Evolutionary conservation across 2,797 vertebrate species (phyloP).

Genomic region (Hypotaenidia okinawae): DNA sequence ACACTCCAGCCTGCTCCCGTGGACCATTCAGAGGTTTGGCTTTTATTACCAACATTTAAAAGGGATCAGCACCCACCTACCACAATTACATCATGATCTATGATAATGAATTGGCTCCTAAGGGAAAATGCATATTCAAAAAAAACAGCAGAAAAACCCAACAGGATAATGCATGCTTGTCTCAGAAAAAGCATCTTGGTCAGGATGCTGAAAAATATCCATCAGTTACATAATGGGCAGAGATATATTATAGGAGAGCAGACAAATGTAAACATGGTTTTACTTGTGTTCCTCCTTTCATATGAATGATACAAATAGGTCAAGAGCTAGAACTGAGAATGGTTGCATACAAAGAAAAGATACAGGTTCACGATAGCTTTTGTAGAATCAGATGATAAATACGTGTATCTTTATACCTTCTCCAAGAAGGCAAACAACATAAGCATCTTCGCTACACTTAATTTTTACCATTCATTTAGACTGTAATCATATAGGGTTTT

Average conservation of each 20-base stretch:
- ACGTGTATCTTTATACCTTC: not conserved
- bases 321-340: not conserved
- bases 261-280: not conserved
- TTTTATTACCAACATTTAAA: not conserved
- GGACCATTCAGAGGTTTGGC: not conserved
- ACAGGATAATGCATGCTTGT: not conserved
- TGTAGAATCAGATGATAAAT: not conserved
- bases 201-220: not conserved
- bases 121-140: not conserved
- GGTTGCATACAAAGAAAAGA: not conserved
- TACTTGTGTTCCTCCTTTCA: not conserved
- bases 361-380: not conserved
- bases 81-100: not conserved
- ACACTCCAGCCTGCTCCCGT: not conserved
- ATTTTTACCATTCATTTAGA: slow-evolving; percentile 36
- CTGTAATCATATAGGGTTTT: not conserved
- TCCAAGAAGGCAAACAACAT: not conserved
- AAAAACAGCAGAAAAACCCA: accelerated
- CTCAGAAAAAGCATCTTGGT: not conserved
- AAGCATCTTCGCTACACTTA: not conserved
- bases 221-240: not conserved
- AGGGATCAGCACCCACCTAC: not conserved
- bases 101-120: not conserved
- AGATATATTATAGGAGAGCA: not conserved
- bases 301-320: not conserved